phyloP scores from a whole-genome alignment of 2,797 vertebrate species.

The Morelia viridis region DNA sequence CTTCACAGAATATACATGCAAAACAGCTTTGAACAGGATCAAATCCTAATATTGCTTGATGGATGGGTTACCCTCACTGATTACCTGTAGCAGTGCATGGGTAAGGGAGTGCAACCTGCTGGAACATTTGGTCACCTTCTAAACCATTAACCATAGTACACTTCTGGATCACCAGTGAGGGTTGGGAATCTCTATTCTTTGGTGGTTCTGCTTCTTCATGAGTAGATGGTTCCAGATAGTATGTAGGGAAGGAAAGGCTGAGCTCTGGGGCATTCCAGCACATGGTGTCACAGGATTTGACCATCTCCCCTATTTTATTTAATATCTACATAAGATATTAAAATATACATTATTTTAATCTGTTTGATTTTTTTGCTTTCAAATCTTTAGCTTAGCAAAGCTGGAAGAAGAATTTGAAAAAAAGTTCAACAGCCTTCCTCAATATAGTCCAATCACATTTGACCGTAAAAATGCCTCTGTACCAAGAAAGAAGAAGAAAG shows the following conservation, averaged over 20 bases:
- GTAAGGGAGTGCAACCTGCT: neutral
- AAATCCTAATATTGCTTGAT: neutral
- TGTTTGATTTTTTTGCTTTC: constrained; percentile 39
- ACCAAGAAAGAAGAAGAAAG: constrained; percentile 90
- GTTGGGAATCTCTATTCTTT: neutral
- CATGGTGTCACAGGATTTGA: neutral
- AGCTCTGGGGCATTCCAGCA: neutral
- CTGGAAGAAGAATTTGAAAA: constrained; percentile 99
- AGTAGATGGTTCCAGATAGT: neutral
- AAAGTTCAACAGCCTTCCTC: constrained; percentile 98
- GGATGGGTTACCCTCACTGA: neutral
- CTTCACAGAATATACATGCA: neutral
- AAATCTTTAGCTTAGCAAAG: constrained; percentile 84
- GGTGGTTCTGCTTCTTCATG: neutral
- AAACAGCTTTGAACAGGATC: neutral
- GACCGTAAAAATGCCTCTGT: constrained; percentile 88
- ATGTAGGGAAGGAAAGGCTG: neutral
- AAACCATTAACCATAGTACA: neutral
- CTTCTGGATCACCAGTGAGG: neutral
- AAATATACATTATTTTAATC: constrained; percentile 39
- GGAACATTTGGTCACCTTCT: neutral
- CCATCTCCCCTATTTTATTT: neutral
- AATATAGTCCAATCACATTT: constrained; percentile 94
- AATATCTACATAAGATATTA: neutral
- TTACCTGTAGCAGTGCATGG: neutral